Conservation (phyloP, 2,888 invertebrate genomes). For the Amiota communis region DNA sequence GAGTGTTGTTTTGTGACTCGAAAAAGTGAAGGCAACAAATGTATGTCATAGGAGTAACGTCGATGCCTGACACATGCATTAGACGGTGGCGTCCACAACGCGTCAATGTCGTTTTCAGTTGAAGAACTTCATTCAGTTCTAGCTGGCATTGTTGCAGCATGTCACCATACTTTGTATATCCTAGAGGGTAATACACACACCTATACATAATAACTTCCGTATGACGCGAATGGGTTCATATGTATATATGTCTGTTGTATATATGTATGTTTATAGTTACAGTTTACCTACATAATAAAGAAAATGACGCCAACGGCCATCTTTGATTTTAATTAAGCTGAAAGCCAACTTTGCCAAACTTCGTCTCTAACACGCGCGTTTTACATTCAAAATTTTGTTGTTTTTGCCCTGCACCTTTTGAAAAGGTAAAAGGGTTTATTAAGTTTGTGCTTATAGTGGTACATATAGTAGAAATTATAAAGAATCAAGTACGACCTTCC, state of each 20-base stretch:
- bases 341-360: constrained; percentile 17
- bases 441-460: no score
- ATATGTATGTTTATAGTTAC: not conserved
- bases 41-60: not conserved
- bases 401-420: no score
- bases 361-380: not conserved
- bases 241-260: no score
- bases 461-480: no score
- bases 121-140: constrained; percentile 20
- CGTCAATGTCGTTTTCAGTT: constrained; percentile 32
- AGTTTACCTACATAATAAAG: not conserved
- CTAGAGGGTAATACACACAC: not conserved
- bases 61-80: constrained; percentile 13
- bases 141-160: constrained; percentile 1
- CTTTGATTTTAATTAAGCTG: constrained; percentile 29
- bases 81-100: not conserved
- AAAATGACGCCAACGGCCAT: constrained; percentile 21
- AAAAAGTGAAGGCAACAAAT: not conserved
- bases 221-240: not conserved
- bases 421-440: no score
- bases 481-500: no score
- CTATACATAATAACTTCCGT: not conserved
- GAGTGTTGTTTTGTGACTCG: not conserved
- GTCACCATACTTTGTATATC: not conserved
- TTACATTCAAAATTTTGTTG: not conserved